Percentiles rank a stretch among this genome's conserved stretches.
Evolutionary conservation across 2,888 invertebrate species (phyloP).

Genomic region (Capitulum mitella): DNA sequence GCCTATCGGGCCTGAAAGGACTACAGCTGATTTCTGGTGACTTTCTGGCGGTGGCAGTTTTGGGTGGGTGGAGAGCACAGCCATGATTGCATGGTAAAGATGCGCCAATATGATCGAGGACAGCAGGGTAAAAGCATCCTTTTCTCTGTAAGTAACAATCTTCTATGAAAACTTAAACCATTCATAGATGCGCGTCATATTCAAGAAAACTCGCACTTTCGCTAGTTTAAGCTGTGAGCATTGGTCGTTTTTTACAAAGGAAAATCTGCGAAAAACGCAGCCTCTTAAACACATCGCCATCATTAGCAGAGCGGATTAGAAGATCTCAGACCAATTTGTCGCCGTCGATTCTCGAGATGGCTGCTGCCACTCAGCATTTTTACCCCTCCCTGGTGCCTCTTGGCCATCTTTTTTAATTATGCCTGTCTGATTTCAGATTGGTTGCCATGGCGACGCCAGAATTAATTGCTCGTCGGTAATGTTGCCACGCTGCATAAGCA

Average conservation of each 20-base stretch:
- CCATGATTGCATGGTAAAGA: too few species aligned
- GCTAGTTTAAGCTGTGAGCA: too few species aligned
- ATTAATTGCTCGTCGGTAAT: not conserved
- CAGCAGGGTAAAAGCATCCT: too few species aligned
- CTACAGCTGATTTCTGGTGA: too few species aligned
- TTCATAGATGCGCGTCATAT: too few species aligned
- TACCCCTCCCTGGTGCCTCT: not conserved
- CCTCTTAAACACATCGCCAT: constrained; percentile 4
- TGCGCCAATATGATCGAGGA: too few species aligned
- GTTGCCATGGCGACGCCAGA: not conserved
- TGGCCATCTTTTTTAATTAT: constrained; percentile 14
- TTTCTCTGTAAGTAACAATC: too few species aligned
- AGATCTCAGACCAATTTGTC: constrained; percentile 5
- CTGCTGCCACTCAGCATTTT: constrained; percentile 8
- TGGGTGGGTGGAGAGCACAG: too few species aligned
- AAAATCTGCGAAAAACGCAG: not conserved
- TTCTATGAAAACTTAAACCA: too few species aligned
- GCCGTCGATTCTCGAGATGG: not conserved
- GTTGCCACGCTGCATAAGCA: not conserved
- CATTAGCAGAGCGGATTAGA: constrained; percentile 4
- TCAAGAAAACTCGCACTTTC: too few species aligned
- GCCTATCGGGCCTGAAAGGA: too few species aligned
- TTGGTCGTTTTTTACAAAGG: not conserved
- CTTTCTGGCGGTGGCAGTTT: too few species aligned
- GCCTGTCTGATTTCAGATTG: not conserved